Evolutionary conservation across 2,113 vertebrate genomes (phyloP), one percentile per base, ranked within the genome.

Genomic region (Brachypteracias leptosomus): DNA sequence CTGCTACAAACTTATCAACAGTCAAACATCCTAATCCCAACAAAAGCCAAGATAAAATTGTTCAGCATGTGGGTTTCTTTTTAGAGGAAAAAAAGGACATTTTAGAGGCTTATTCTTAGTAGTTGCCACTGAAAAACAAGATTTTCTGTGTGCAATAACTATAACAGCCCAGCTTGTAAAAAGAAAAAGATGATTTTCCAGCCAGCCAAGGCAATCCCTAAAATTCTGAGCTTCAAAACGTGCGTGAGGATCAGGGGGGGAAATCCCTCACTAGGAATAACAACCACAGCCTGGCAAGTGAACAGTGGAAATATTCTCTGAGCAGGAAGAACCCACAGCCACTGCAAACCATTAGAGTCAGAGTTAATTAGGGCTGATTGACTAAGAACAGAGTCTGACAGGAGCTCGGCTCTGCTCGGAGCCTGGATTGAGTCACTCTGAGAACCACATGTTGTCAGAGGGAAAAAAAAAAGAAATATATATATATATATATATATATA

Each of bases 171-270:
- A 9, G 67, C 96, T 89, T 44, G 28, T 76, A 81, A 95, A 95
- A 96, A 89, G 52, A 58, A 88, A n/a, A 94, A 84, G 44, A 26
- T 6, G 46, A 38, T 4, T 33, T 87, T 47, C 16, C 46, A 90
- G 67, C 57, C 80, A 75, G 44, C 26, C n/a, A 65, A 65, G 66
- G n/a, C 86, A 65, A 82, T 47, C 67, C 65, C 33, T 54, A 87
- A 96, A 85, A 92, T 28, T 2, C 61, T 57, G 94, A 93, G 62
- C 90, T 95, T 80, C 85, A 91, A 91, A 78, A 95, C 62, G 71
- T 82, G 70, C 73, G 31, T 87, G 95, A 85, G 89, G 88, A 70
- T 51, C 80, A 61, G 8, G 47, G 93, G 72, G 92, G 74, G 61
- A 82, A 93, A 52, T 10, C 59, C 38, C 68, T 85, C 3, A 3